Percentiles rank a stretch among this genome's conserved stretches.
Conservation (phyloP, 2,888 invertebrate genomes). For the Yponomeuta cagnagella region DNA sequence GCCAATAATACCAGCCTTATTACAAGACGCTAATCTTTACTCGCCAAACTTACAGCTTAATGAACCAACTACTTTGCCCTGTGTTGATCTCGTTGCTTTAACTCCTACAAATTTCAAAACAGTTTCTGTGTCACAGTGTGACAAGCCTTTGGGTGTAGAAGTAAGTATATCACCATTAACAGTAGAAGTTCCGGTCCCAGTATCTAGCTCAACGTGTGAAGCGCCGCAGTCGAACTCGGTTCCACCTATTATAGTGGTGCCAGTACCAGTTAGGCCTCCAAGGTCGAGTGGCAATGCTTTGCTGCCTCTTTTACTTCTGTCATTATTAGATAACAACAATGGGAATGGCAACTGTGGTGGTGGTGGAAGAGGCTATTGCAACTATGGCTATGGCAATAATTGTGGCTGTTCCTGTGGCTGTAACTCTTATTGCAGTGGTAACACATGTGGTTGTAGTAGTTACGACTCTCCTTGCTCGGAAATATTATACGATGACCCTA, state of each 20-base stretch:
- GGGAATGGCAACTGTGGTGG: conserved; percentile 7
- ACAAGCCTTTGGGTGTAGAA: not conserved
- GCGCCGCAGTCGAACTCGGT: not conserved
- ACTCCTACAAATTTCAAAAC: not conserved
- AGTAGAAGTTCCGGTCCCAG: not conserved
- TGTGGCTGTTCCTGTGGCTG: conserved; percentile 1
- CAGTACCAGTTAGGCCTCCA: not conserved
- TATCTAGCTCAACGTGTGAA: not conserved
- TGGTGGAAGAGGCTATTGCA: not conserved
- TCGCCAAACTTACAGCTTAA: not conserved
- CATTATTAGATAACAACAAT: not conserved
- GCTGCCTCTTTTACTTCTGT: not conserved
- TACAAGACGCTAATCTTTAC: not conserved
- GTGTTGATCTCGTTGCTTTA: not conserved
- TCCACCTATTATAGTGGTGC: not conserved
- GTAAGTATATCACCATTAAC: not conserved
- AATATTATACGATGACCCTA: not conserved
- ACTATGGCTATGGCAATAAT: not conserved
- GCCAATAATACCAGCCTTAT: not conserved
- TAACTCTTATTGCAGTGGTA: conserved; percentile 19
- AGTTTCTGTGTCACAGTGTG: not conserved
- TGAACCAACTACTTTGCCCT: not conserved
- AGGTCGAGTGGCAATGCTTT: not conserved
- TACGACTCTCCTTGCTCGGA: conserved; percentile 22
- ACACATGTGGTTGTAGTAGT: conserved; percentile 24